Percentiles rank a stretch among this genome's conserved stretches.
Evolutionary conservation across 1,140 invertebrate species (phyloP).

Genomic region (Cherax quadricarinatus): DNA sequence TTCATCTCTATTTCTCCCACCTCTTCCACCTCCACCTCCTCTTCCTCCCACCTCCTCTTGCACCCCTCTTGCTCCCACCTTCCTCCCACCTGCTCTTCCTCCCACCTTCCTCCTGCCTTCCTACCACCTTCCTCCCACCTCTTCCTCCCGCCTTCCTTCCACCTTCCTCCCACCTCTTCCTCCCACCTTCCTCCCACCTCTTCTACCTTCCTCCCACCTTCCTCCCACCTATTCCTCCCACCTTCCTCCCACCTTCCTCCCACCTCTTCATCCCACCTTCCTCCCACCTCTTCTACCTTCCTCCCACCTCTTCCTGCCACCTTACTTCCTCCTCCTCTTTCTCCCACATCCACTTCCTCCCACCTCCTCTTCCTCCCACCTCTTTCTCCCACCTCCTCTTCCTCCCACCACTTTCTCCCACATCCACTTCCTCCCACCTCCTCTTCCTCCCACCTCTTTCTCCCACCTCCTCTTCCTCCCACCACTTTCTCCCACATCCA

Average conservation of each 20-base stretch:
- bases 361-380: background rate
- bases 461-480: background rate
- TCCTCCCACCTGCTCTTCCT: background rate
- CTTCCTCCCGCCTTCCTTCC: too few relatives aligned
- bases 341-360: background rate
- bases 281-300: background rate
- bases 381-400: too few relatives aligned
- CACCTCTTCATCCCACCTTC: background rate
- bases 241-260: background rate
- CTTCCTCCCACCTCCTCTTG: too few relatives aligned
- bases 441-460: background rate
- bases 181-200: background rate
- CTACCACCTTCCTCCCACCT: background rate
- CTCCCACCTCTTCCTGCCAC: background rate
- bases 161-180: background rate
- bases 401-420: too few relatives aligned
- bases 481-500: background rate
- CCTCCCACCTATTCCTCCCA: too few relatives aligned
- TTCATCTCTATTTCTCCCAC: background rate
- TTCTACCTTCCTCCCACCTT: too few relatives aligned
- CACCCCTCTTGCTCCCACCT: background rate
- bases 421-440: too few relatives aligned
- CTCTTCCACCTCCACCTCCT: too few relatives aligned
- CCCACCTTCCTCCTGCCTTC: background rate
- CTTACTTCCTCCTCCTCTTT: background rate